Evolutionary conservation across 1,140 invertebrate genomes (phyloP).

Genomic region (Parasteatoda tepidariorum): DNA sequence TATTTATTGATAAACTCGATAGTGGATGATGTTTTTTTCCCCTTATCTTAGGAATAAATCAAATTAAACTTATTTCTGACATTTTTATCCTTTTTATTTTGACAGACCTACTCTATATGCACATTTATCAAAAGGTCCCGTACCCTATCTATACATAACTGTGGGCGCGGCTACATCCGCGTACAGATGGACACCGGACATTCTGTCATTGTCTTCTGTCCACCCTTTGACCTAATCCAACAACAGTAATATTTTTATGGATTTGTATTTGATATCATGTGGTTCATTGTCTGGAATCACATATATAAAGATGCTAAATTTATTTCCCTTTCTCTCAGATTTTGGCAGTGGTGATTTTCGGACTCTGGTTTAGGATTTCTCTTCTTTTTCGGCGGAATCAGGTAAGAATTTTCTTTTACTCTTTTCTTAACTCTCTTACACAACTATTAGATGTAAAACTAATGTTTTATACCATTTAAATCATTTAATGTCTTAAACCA

Average conservation of each 20-base stretch:
- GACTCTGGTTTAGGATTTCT: not conserved
- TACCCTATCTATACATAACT: not conserved
- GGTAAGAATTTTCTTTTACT: no score
- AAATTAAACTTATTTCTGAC: not conserved
- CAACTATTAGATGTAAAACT: not conserved
- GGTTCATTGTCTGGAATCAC: not conserved
- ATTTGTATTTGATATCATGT: not conserved
- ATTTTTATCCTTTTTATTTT: not conserved
- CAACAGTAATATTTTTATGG: not conserved
- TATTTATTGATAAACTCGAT: no score
- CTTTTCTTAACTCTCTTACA: not conserved
- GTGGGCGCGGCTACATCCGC: constrained; percentile 11
- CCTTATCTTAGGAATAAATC: constrained; percentile 23
- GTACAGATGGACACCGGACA: constrained; percentile 11
- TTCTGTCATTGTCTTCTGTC: not conserved
- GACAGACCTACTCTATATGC: not conserved
- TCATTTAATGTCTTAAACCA: no score
- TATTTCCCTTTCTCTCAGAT: not conserved
- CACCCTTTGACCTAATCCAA: not conserved
- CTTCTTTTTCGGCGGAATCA: no score
- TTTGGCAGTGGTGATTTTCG: not conserved
- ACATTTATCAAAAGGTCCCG: constrained; percentile 3
- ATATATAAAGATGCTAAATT: not conserved
- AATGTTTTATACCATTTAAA: not conserved
- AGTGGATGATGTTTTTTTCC: no score